Percentiles rank a stretch among this genome's conserved stretches.
Evolutionary conservation across 1,140 invertebrate genomes (phyloP).

Genomic region (Atta cephalotes): DNA sequence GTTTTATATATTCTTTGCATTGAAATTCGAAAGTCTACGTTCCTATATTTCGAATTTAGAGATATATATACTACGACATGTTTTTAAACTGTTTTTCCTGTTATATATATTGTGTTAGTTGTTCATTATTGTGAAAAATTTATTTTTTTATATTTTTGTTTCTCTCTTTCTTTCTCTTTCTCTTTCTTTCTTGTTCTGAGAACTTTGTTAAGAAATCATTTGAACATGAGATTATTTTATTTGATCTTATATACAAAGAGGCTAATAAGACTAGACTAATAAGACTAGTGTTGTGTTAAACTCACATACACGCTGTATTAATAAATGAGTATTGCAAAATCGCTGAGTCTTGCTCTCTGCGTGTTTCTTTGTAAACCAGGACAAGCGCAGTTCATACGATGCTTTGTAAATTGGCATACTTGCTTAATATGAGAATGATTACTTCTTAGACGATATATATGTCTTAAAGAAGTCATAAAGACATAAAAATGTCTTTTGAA

Average conservation of each 20-base stretch:
- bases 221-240: slow-evolving; percentile 1
- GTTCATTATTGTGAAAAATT: slow-evolving; percentile 23
- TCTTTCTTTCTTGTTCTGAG: not conserved
- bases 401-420: not conserved
- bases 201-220: slow-evolving; percentile 4
- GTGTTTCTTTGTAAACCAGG: not conserved
- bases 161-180: not conserved
- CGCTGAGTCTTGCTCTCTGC: slow-evolving; percentile 24
- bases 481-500: too few species aligned
- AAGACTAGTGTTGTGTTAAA: slow-evolving; percentile 25
- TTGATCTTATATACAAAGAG: slow-evolving; percentile 25
- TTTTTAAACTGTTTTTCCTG: slow-evolving; percentile 40
- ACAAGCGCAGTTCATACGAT: not conserved
- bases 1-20: not conserved
- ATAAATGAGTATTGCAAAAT: slow-evolving; percentile 54
- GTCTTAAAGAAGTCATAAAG: too few species aligned
- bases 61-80: not conserved
- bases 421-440: not conserved
- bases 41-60: slow-evolving; percentile 31
- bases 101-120: not conserved
- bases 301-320: slow-evolving; percentile 49
- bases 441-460: not conserved
- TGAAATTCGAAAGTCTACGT: not conserved
- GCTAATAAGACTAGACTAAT: slow-evolving; percentile 43
- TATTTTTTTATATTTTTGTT: slow-evolving; percentile 26